These are phyloP conservation scores for Halictus ligatus DNA, from an alignment of 2,888 invertebrate genomes.

Conservation along the genomic window DNA sequence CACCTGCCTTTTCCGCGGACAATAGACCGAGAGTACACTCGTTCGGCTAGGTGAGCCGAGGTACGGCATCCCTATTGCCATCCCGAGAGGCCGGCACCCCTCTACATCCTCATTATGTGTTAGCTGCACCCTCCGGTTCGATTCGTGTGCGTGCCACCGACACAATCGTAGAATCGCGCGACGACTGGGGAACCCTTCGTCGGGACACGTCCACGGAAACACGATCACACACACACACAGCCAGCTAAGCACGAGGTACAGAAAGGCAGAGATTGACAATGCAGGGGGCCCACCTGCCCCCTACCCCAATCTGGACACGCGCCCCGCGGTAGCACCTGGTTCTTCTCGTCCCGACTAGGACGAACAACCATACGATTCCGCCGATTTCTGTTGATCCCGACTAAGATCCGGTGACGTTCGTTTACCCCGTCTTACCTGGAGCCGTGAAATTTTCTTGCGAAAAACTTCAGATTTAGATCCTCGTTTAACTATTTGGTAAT, in stretches of 20 bases:
- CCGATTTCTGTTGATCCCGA: slow-evolving; percentile 22
- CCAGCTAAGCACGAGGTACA: slow-evolving; percentile 71
- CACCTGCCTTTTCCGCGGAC: slow-evolving; percentile 82
- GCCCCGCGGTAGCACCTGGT: slow-evolving; percentile 81
- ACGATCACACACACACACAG: slow-evolving; percentile 63
- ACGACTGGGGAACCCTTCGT: slow-evolving; percentile 64
- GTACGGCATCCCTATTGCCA: slow-evolving; percentile 71
- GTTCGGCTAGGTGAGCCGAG: slow-evolving; percentile 80
- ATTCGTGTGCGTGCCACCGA: slow-evolving; percentile 43
- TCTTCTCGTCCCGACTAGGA: slow-evolving; percentile 65
- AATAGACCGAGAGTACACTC: slow-evolving; percentile 76
- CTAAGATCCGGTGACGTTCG: not conserved
- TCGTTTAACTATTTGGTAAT: too few species aligned
- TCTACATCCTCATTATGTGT: slow-evolving; percentile 81
- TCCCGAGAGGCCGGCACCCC: slow-evolving; percentile 72
- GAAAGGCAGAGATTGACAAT: slow-evolving; percentile 84
- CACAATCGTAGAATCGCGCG: slow-evolving; percentile 50
- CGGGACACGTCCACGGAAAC: slow-evolving; percentile 46
- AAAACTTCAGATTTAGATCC: not conserved
- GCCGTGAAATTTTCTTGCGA: not conserved
- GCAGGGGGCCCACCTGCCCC: slow-evolving; percentile 84
- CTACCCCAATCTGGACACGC: slow-evolving; percentile 82
- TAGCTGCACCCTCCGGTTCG: slow-evolving; percentile 71
- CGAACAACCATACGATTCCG: slow-evolving; percentile 38
- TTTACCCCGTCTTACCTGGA: not conserved